Evolutionary conservation across 64 coral and sea anemone genomes (phyloP).

Genomic region (Catalaphyllia jardinei): DNA sequence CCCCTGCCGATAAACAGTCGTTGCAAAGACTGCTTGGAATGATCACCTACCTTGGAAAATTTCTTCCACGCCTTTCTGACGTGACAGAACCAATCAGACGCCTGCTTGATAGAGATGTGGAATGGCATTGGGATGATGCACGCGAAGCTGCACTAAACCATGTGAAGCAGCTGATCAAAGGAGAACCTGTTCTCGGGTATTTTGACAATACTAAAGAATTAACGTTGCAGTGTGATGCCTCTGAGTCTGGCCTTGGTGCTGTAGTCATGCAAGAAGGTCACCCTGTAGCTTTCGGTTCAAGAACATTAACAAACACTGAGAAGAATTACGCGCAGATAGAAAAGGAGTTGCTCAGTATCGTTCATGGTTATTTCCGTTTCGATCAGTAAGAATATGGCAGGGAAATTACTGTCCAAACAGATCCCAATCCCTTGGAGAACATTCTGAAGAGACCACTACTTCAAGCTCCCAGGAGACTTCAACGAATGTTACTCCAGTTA

Average conservation of each 20-base stretch:
- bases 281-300: conserved; percentile 28
- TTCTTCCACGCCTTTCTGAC: conserved; percentile 4
- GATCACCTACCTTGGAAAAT: conserved; percentile 5
- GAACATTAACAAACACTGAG: conserved; percentile 12
- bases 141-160: neutral
- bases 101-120: neutral
- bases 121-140: neutral
- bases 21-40: conserved; percentile 33
- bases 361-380: conserved; percentile 27
- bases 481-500: conserved; percentile 35
- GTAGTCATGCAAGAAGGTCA: conserved; percentile 44
- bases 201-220: neutral
- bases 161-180: conserved; percentile 38
- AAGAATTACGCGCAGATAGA: conserved; percentile 52
- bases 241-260: conserved; percentile 22
- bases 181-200: conserved; percentile 13
- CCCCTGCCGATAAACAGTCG: conserved; percentile 32
- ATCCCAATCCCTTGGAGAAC: conserved; percentile 36
- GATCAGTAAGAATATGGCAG: conserved; percentile 42
- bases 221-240: conserved; percentile 35
- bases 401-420: conserved; percentile 12
- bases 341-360: conserved; percentile 58
- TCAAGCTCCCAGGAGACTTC: conserved; percentile 39
- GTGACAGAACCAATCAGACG: neutral
- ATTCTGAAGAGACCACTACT: conserved; percentile 47